Percentiles rank a stretch among this genome's conserved stretches.
Conservation (phyloP, 92 coral and sea anemone genomes). For the Phenganax marumi region DNA sequence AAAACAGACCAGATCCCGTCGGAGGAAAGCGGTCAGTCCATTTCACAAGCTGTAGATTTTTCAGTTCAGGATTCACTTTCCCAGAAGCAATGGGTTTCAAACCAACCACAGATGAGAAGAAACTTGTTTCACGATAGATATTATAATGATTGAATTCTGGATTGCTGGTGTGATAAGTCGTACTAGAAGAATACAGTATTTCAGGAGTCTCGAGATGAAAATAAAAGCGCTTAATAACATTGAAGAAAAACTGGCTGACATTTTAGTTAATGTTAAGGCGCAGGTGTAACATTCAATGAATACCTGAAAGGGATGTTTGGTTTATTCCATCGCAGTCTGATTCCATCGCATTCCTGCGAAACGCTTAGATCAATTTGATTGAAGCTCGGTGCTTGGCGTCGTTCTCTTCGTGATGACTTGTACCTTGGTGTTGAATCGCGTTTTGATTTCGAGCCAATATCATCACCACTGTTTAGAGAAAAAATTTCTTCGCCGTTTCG, state of each 20-base stretch:
- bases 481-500: neutral
- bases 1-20: constrained; percentile 62
- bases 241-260: neutral
- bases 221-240: neutral
- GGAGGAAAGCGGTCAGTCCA: constrained; percentile 85
- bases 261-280: neutral
- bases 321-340: constrained; percentile 68
- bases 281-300: too few species aligned
- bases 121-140: constrained; percentile 70
- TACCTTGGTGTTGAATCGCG: neutral
- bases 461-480: neutral
- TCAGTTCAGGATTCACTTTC: constrained; percentile 57
- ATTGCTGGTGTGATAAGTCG: constrained; percentile 44
- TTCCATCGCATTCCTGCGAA: constrained; percentile 82
- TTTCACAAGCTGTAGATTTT: constrained; percentile 45
- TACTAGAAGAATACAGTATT: neutral
- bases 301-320: constrained; percentile 63
- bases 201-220: too few species aligned
- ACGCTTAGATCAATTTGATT: constrained; percentile 32
- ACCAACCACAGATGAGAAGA: constrained; percentile 65
- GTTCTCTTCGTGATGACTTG: neutral
- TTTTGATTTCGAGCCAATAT: neutral
- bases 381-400: neutral
- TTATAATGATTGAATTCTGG: constrained; percentile 84
- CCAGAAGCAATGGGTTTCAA: constrained; percentile 85